Percentiles rank a stretch among this genome's conserved stretches.
Conservation (phyloP, 2,797 vertebrate genomes). For the Orientallactaga sibirica region DNA sequence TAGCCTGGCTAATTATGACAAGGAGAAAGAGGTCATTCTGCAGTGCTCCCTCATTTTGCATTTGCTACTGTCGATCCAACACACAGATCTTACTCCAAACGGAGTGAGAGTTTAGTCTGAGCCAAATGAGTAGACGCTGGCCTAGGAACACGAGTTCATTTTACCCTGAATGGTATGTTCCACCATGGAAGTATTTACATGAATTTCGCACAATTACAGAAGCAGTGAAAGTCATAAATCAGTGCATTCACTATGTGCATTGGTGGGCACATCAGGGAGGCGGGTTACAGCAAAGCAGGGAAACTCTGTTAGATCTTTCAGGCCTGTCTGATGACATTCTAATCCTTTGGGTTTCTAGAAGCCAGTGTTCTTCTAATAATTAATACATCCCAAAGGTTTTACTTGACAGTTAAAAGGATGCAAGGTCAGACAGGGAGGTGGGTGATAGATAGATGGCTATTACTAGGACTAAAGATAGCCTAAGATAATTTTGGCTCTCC, state of each 20-base stretch:
- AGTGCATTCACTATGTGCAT: not conserved
- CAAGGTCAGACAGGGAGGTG: no score
- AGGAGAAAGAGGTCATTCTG: not conserved
- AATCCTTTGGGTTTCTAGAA: not conserved
- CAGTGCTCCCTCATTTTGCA: not conserved
- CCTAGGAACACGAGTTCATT: not conserved
- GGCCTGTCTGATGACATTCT: not conserved
- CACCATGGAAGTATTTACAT: not conserved
- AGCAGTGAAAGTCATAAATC: not conserved
- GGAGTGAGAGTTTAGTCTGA: not conserved
- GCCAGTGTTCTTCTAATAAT: not conserved
- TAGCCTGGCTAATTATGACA: constrained; percentile 11
- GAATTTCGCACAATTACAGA: not conserved
- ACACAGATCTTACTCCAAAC: not conserved
- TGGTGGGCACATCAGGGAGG: not conserved
- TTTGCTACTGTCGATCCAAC: not conserved
- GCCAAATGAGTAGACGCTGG: not conserved
- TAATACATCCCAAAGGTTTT: not conserved
- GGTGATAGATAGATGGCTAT: not conserved
- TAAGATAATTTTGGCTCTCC: not conserved
- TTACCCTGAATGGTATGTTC: not conserved
- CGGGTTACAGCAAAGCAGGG: not conserved
- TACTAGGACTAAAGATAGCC: not conserved
- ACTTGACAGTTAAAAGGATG: not conserved
- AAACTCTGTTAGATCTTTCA: not conserved